A percentile compares a stretch with the other conserved stretches of the same genome.
Conservation (phyloP, 1,140 invertebrate species). For the Ceratosolen fusciceps region DNA sequence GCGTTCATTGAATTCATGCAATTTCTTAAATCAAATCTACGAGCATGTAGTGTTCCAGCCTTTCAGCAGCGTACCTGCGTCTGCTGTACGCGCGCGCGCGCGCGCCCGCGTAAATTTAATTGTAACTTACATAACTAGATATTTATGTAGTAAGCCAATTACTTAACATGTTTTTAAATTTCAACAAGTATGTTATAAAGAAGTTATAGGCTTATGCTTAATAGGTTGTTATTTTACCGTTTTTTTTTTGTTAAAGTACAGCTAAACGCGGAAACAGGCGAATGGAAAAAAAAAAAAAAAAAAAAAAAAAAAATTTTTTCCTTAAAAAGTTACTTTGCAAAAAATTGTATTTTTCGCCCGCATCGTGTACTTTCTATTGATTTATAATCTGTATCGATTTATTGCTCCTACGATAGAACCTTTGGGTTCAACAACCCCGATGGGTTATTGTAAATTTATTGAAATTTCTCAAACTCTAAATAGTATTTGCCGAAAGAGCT, state of each 20-base stretch:
- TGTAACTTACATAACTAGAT: background rate
- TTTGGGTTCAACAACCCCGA: too few species aligned
- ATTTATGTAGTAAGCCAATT: background rate
- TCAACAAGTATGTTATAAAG: conserved; percentile 7
- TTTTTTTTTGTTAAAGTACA: too few species aligned
- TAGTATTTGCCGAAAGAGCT: too few species aligned
- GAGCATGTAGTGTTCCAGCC: background rate
- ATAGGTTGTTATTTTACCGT: background rate
- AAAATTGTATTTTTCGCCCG: too few species aligned
- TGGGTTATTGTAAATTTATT: too few species aligned
- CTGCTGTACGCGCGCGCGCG: too few species aligned
- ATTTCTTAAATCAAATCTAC: background rate
- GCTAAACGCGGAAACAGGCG: too few species aligned
- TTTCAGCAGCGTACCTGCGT: too few species aligned
- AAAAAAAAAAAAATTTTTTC: background rate
- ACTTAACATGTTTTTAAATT: conserved; percentile 17
- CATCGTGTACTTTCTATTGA: too few species aligned
- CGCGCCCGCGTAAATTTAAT: background rate
- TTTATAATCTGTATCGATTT: too few species aligned
- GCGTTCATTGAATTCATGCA: background rate
- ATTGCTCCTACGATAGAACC: too few species aligned
- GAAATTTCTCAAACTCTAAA: too few species aligned
- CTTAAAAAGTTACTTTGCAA: background rate
- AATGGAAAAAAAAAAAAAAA: background rate
- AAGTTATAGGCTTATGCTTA: background rate